These are phyloP conservation scores for Coendou prehensilis DNA, from an alignment of 2,797 vertebrate species.

Conservation along the genomic window DNA sequence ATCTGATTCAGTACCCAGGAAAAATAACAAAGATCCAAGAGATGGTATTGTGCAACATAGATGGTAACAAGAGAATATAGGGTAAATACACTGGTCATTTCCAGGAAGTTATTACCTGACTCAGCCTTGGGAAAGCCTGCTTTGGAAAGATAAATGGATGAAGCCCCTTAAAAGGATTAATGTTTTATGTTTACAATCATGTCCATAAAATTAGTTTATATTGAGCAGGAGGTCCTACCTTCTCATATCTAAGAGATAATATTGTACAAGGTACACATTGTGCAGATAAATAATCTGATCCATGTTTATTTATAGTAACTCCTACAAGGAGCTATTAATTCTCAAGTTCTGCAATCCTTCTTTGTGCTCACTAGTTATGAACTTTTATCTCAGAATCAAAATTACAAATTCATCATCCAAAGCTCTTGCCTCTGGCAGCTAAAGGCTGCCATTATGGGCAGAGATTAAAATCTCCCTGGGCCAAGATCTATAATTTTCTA, in stretches of 20 bases:
- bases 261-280: neutral
- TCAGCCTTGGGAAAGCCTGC: constrained; percentile 3
- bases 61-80: neutral
- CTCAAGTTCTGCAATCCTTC: constrained; percentile 7
- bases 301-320: neutral
- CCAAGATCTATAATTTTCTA: constrained; percentile 78
- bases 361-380: constrained; percentile 44
- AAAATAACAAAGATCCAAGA: neutral
- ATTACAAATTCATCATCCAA: constrained; percentile 66
- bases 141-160: constrained; percentile 13
- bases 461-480: constrained; percentile 78
- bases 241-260: neutral
- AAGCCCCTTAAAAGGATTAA: constrained; percentile 42
- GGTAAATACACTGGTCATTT: constrained; percentile 49
- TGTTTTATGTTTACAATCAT: constrained; percentile 49
- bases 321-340: neutral
- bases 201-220: constrained; percentile 7
- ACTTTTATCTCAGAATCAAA: constrained; percentile 68
- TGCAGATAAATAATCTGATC: neutral
- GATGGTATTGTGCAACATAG: neutral
- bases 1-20: neutral
- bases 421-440: constrained; percentile 66
- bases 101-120: neutral
- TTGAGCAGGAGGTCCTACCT: neutral
- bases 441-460: constrained; percentile 74